Conservation (phyloP, 2,113 vertebrate species). For the Macaca nemestrina region DNA sequence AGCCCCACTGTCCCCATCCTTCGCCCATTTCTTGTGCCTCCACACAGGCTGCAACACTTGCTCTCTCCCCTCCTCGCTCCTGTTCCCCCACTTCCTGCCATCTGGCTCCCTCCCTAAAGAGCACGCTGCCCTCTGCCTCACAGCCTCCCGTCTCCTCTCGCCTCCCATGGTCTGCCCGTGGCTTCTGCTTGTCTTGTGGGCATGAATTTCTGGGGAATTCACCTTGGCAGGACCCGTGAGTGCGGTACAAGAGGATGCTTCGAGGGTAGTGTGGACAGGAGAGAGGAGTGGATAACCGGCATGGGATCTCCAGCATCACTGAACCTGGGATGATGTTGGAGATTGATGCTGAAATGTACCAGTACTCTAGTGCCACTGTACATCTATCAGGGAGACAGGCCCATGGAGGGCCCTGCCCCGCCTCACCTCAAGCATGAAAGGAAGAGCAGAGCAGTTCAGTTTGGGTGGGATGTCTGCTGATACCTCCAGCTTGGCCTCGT, state of each 20-base stretch:
- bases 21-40: background rate
- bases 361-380: fast-evolving
- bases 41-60: too few species aligned
- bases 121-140: background rate
- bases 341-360: background rate
- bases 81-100: background rate
- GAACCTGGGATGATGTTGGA: background rate
- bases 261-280: background rate
- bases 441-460: too few species aligned
- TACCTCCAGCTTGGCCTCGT: too few species aligned
- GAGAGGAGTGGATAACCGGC: background rate
- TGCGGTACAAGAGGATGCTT: background rate
- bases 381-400: background rate
- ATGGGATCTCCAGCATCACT: background rate
- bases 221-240: too few species aligned
- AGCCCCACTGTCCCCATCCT: background rate
- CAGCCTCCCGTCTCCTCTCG: fast-evolving
- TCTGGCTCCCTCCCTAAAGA: background rate
- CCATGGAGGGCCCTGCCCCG: background rate
- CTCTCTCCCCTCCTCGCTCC: background rate
- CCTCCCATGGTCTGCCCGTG: fast-evolving
- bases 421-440: background rate
- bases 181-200: background rate
- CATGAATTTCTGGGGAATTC: background rate
- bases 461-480: background rate